Conservation (phyloP, 2,113 vertebrate genomes). For the Podiceps cristatus region DNA sequence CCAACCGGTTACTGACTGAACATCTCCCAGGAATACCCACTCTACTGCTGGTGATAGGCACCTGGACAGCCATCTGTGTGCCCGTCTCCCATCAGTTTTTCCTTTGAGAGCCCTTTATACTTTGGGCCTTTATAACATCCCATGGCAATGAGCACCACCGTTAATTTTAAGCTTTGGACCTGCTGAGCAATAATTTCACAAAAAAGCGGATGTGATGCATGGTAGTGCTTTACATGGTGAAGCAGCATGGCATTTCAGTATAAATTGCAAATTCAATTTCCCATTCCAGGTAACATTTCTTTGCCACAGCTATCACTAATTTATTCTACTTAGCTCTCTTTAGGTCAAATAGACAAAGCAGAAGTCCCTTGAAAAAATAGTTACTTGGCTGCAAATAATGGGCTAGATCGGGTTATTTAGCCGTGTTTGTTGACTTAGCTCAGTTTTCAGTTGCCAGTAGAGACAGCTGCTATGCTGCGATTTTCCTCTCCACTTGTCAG, state of each 20-base stretch:
- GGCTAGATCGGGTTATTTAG: neutral
- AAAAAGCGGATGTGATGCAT: accelerated
- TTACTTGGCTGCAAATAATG: neutral
- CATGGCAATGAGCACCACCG: neutral
- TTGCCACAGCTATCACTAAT: neutral
- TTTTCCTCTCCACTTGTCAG: constrained; percentile 16
- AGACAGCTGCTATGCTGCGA: neutral
- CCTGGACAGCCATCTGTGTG: neutral
- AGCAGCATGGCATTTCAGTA: neutral
- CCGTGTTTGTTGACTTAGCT: neutral
- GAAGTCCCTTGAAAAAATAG: neutral
- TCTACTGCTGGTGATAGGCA: neutral
- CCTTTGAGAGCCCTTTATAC: neutral
- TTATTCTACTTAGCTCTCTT: neutral
- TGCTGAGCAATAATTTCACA: neutral
- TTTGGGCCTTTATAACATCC: neutral
- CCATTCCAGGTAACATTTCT: neutral
- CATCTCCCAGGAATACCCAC: neutral
- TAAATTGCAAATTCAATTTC: neutral
- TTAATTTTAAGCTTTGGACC: neutral
- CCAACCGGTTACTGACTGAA: neutral
- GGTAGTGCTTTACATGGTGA: neutral
- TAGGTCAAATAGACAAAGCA: neutral
- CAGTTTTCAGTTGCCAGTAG: constrained; percentile 4
- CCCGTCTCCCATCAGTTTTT: neutral